A percentile compares a stretch with the other conserved stretches of the same genome.
Conservation (phyloP, 2,888 invertebrate genomes). For the Diabrotica balteata region DNA sequence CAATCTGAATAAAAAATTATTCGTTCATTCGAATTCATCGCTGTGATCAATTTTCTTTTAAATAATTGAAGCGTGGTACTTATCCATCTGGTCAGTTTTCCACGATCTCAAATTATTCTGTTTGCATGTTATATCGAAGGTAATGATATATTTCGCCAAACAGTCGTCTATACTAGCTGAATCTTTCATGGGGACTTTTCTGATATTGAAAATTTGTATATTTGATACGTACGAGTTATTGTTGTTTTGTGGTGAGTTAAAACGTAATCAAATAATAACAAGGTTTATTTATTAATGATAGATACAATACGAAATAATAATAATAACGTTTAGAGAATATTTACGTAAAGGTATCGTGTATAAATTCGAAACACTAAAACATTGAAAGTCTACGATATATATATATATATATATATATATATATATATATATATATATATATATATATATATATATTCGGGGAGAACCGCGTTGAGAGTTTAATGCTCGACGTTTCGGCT, state of each 20-base stretch:
- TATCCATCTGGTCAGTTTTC: constrained; percentile 34
- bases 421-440: too few relatives aligned
- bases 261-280: too few relatives aligned
- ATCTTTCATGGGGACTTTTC: constrained; percentile 23
- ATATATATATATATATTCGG: too few relatives aligned
- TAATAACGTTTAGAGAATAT: too few relatives aligned
- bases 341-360: too few relatives aligned
- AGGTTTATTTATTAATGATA: too few relatives aligned
- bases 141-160: constrained; percentile 38
- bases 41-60: constrained; percentile 28
- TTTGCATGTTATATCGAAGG: constrained; percentile 36
- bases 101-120: constrained; percentile 39
- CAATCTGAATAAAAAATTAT: constrained; percentile 12
- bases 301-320: too few relatives aligned
- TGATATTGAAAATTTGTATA: constrained; percentile 26
- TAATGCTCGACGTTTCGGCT: too few relatives aligned
- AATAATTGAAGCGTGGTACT: constrained; percentile 31
- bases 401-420: too few relatives aligned
- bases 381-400: too few relatives aligned
- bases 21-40: constrained; percentile 19
- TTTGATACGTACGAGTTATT: constrained; percentile 14
- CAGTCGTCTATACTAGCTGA: constrained; percentile 27
- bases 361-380: too few relatives aligned
- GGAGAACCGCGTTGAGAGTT: too few relatives aligned
- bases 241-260: background rate